A percentile compares a stretch with the other conserved stretches of the same genome.
These are phyloP conservation scores for Phoeniculus purpureus DNA, from an alignment of 2,797 vertebrate species.

Conservation along the genomic window DNA sequence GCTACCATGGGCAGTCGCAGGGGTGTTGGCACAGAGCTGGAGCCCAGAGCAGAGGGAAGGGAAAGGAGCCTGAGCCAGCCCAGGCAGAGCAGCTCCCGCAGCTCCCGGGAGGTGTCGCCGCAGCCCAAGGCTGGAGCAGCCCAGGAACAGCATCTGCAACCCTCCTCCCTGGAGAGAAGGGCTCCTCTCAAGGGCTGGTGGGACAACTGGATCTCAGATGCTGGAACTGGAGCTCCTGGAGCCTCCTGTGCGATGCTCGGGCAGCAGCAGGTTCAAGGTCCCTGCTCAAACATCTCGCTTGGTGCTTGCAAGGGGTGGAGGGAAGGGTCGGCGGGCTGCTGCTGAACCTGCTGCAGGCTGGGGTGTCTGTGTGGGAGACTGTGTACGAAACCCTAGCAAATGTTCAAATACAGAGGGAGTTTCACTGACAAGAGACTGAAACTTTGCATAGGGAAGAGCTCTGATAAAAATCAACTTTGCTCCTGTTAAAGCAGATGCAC, in stretches of 20 bases:
- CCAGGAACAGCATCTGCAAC: too few relatives aligned
- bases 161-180: too few relatives aligned
- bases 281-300: rapidly evolving
- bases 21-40: rapidly evolving
- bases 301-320: neutral
- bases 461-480: neutral
- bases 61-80: rapidly evolving
- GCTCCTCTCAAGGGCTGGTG: neutral
- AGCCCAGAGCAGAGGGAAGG: rapidly evolving
- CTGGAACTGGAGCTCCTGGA: rapidly evolving
- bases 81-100: neutral
- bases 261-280: neutral
- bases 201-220: too few relatives aligned
- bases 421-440: neutral
- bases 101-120: constrained; percentile 59
- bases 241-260: rapidly evolving
- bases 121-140: constrained; percentile 2
- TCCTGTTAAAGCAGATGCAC: neutral
- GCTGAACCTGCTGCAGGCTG: neutral
- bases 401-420: neutral
- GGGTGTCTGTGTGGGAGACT: neutral
- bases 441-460: rapidly evolving
- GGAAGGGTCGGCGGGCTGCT: neutral
- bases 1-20: neutral
- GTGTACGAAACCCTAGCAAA: neutral